Base-by-base conservation (phyloP, 2,797 vertebrate genomes). In the Mormyrus proboscirostris region DNA sequence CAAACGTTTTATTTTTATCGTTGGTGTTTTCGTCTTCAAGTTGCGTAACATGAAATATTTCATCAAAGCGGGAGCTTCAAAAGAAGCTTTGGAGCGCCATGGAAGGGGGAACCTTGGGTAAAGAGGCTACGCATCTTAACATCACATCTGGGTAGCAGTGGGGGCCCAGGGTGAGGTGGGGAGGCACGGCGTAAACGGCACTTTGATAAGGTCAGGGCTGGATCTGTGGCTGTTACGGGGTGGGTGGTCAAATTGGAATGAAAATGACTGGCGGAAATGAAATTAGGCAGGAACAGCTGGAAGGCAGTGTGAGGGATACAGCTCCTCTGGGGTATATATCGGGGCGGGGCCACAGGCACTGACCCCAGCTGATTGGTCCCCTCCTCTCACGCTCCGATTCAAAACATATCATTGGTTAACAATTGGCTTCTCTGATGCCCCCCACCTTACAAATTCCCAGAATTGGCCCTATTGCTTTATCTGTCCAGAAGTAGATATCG, bases 211-310 rank as follows among this genome's bases (percentile, higher is more conserved):
- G 82, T 47, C 82, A 47, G 3, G 10, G 12, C 25, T 25, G 84
- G 22, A 33, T 86, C 14, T 86, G 50, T 29, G 84, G 49, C 84
- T 25, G 22, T 49, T 22, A 49, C 3, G 0, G 10, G 84, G 25
- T 47, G 12, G 84, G 22, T 12, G n/a, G n/a, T 33, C 9, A 29
- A 38, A 53, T 55, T 14, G 50, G 50, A 55, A 29, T 16, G 47
- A 55, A 85, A 51, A 86, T 33, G 29, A 59, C 19, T 53, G 49
- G 44, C 16, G 51, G 62, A 65, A 90, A 88, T 57, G 0, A 7
- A 57, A 65, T 90, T 87, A 50, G 12, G 38, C 53, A 19, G 12
- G 51, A 55, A 62, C 69, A 88, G 86, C 89, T 90, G 69, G 41
- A 59, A 73, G 44, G 86, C 69, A 88, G 41, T 19, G 19, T 12